Conservation (phyloP, 2,888 invertebrate species). For the Anarsia innoxiella region DNA sequence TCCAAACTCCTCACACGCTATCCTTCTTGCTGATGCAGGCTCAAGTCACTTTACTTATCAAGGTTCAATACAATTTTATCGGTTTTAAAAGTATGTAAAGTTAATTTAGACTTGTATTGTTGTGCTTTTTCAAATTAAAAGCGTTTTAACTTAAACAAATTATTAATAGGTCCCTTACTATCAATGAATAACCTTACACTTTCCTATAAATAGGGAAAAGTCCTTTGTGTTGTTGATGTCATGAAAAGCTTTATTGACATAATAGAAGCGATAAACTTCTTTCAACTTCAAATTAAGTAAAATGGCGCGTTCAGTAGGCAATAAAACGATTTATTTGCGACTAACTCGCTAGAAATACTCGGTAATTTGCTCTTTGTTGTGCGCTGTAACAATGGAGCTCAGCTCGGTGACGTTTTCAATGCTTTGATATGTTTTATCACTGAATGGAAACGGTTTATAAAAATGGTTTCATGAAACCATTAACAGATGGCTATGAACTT, state of each 20-base stretch:
- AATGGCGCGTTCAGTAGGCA: conserved; percentile 5
- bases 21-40: conserved; percentile 1
- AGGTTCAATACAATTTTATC: conserved; percentile 7
- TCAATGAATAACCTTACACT: no score
- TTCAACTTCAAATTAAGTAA: conserved; percentile 12
- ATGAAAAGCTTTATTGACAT: conserved; percentile 10
- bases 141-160: no score
- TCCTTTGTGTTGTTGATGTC: conserved; percentile 8
- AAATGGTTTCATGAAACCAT: conserved; percentile 3
- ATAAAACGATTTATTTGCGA: conserved; percentile 14
- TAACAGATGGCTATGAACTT: no score
- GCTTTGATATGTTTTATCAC: conserved; percentile 9
- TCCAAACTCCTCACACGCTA: conserved; percentile 9
- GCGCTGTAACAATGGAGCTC: conserved; percentile 12
- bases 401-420: conserved; percentile 8
- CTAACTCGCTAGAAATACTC: conserved; percentile 13
- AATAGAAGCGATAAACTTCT: conserved; percentile 12
- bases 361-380: conserved; percentile 14
- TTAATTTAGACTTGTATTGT: no score
- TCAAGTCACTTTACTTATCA: conserved; percentile 9
- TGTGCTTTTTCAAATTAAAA: no score
- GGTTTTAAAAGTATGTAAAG: no score
- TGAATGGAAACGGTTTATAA: not conserved
- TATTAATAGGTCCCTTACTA: no score
- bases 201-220: no score